Evolutionary conservation across 2,888 invertebrate genomes (phyloP).

Genomic region (Dynastes tityus): DNA sequence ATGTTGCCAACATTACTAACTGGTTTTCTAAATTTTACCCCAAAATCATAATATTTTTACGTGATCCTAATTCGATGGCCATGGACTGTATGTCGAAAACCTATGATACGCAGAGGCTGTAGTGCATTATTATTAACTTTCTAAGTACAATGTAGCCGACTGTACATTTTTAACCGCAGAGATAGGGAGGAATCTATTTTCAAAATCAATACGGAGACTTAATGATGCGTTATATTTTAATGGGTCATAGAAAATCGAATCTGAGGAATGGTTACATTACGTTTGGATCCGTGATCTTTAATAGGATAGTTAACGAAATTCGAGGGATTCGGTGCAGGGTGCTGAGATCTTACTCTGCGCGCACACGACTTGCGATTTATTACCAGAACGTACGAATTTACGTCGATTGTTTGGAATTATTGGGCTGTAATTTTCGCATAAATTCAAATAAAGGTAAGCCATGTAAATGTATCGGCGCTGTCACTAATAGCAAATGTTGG

Average conservation of each 20-base stretch:
- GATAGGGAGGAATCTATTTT: constrained; percentile 28
- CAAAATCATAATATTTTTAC: no score
- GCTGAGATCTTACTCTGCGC: constrained; percentile 5
- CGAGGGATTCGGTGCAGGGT: constrained; percentile 1
- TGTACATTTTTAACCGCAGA: neutral
- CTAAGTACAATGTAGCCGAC: no score
- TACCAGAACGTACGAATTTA: constrained; percentile 31
- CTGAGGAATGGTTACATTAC: constrained; percentile 44
- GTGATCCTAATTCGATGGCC: no score
- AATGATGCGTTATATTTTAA: constrained; percentile 66
- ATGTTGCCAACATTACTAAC: no score
- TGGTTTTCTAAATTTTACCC: no score
- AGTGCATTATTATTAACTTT: no score
- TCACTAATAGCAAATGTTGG: no score
- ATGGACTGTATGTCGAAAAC: no score
- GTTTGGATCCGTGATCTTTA: constrained; percentile 48
- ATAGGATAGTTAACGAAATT: constrained; percentile 50
- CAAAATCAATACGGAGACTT: constrained; percentile 61
- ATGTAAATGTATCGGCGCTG: neutral
- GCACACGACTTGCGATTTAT: constrained; percentile 25
- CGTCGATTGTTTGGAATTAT: constrained; percentile 41
- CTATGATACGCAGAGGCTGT: no score
- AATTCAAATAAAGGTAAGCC: constrained; percentile 29
- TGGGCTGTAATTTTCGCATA: constrained; percentile 30
- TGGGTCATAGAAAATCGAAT: constrained; percentile 58